Conservation (phyloP, 2,113 vertebrate genomes). For the Saguinus imperator region DNA sequence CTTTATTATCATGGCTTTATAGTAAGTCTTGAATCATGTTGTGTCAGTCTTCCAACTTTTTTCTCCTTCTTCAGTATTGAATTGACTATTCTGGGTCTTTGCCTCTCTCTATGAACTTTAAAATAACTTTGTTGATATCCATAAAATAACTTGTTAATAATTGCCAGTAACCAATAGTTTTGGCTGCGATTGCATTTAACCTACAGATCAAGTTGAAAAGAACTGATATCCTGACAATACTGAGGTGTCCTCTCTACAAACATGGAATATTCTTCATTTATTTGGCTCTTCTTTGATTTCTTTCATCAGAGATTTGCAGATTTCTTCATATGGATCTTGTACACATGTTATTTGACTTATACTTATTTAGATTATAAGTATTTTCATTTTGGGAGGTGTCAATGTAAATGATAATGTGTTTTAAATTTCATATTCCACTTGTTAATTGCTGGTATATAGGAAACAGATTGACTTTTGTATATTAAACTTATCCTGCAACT, state of each 20-base stretch:
- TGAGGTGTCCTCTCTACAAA: neutral
- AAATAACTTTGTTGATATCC: neutral
- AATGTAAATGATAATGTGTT: neutral
- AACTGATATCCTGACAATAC: neutral
- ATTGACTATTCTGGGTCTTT: neutral
- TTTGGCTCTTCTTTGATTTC: neutral
- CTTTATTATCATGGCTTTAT: neutral
- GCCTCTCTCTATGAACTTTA: neutral
- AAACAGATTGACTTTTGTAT: neutral
- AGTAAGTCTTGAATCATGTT: neutral
- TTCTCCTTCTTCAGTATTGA: neutral
- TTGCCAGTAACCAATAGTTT: neutral
- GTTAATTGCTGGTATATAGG: neutral
- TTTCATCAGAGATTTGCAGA: neutral
- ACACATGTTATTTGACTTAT: neutral
- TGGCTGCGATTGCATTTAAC: neutral
- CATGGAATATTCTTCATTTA: neutral
- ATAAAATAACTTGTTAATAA: neutral
- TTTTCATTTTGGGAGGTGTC: neutral
- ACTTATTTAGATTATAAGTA: neutral
- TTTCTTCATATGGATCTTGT: neutral
- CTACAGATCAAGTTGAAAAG: neutral
- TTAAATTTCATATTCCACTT: neutral
- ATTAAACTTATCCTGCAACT: neutral
- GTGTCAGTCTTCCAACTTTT: neutral